phyloP scores from a whole-genome alignment of 1,140 invertebrate species.

The Ladona fulva region DNA sequence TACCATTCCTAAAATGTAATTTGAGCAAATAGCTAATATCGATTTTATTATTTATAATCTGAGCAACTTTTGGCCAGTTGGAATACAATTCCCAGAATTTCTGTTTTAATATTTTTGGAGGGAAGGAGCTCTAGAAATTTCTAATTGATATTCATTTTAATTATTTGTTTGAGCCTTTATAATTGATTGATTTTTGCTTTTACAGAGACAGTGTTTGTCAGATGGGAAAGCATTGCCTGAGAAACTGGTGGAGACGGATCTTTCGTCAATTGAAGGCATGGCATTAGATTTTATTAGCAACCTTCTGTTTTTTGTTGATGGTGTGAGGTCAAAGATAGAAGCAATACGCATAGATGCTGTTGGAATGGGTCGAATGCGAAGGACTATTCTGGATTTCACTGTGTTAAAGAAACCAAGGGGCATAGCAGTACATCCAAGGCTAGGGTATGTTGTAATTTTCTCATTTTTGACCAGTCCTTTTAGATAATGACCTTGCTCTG shows the following conservation, averaged over 20 bases:
- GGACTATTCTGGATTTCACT: slow-evolving; percentile 61
- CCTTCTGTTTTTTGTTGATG: slow-evolving; percentile 85
- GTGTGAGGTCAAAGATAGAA: slow-evolving; percentile 65
- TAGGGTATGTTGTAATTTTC: slow-evolving; percentile 47
- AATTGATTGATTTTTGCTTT: slow-evolving; percentile 17
- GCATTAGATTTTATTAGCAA: slow-evolving; percentile 90
- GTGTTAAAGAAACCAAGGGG: slow-evolving; percentile 72
- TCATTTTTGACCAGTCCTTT: not conserved
- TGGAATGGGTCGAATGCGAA: slow-evolving; percentile 59
- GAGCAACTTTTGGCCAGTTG: too few relatives aligned
- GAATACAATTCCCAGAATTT: not conserved
- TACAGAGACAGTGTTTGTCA: slow-evolving; percentile 58
- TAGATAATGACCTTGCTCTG: too few relatives aligned
- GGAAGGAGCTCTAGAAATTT: too few relatives aligned
- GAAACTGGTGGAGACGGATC: slow-evolving; percentile 58
- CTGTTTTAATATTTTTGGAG: too few relatives aligned
- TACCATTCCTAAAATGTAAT: too few relatives aligned
- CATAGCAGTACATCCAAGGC: slow-evolving; percentile 76
- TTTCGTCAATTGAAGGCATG: slow-evolving; percentile 84
- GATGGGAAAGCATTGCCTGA: slow-evolving; percentile 54
- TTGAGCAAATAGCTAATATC: too few relatives aligned
- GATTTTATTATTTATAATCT: too few relatives aligned
- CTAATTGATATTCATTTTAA: too few relatives aligned
- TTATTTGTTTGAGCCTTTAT: too few relatives aligned
- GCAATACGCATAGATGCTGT: slow-evolving; percentile 62